These are phyloP conservation scores for Platyrinchus mystaceus DNA, from an alignment of 2,797 vertebrate species.

Conservation along the genomic window DNA sequence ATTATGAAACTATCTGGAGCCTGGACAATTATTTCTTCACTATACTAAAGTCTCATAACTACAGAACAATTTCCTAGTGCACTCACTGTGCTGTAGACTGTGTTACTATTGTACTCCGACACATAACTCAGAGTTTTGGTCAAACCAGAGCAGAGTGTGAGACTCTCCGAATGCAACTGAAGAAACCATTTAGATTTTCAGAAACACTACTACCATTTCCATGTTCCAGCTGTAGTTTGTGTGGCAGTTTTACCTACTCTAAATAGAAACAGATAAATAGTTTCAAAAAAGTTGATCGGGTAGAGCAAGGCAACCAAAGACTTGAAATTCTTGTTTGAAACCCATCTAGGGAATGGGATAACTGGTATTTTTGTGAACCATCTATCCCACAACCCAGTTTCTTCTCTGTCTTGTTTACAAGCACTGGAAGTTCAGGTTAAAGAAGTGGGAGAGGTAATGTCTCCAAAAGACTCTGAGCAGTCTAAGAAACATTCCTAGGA, in stretches of 20 bases:
- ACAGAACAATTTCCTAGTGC: not conserved
- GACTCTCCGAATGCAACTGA: not conserved
- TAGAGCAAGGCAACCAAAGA: not conserved
- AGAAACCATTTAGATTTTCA: not conserved
- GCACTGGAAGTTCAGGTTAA: not conserved
- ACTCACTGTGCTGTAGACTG: not conserved
- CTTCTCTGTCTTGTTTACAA: not conserved
- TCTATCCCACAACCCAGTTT: not conserved
- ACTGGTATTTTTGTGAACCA: not conserved
- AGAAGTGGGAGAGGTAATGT: not conserved
- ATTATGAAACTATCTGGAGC: not conserved
- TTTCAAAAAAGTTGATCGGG: not conserved
- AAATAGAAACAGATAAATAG: slow-evolving; percentile 28
- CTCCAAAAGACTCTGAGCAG: not conserved
- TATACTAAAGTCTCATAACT: not conserved
- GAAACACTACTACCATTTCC: not conserved
- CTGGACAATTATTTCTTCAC: not conserved
- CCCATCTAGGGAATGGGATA: not conserved
- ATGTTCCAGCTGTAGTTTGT: not conserved
- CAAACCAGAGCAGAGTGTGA: not conserved
- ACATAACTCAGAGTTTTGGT: not conserved
- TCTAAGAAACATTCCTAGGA: not conserved
- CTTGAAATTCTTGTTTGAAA: not conserved
- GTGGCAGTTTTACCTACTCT: not conserved
- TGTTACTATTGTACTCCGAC: not conserved